These are phyloP conservation scores for Geopemphigus sp. DNA, from an alignment of 1,140 invertebrate species.

Conservation along the genomic window DNA sequence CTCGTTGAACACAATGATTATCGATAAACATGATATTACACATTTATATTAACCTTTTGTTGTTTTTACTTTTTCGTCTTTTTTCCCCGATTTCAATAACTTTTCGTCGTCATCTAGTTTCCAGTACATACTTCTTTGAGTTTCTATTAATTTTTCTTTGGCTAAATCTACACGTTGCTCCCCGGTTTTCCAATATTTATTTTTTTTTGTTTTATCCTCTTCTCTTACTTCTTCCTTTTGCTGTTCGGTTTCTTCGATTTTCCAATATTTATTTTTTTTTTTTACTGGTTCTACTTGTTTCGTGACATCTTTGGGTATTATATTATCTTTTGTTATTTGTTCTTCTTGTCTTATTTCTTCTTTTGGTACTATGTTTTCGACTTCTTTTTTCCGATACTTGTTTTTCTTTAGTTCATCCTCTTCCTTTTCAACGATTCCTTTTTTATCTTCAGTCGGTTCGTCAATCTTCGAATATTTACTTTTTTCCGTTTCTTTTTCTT, in stretches of 20 bases:
- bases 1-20: not conserved
- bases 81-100: slow-evolving; percentile 37
- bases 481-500: not conserved
- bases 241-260: slow-evolving; percentile 39
- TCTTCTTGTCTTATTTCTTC: slow-evolving; percentile 47
- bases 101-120: slow-evolving; percentile 44
- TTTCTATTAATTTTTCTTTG: slow-evolving; percentile 38
- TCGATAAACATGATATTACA: too few relatives aligned
- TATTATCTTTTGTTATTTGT: not conserved
- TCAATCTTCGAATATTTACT: slow-evolving; percentile 25
- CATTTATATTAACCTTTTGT: slow-evolving; percentile 6
- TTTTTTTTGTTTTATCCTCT: slow-evolving; percentile 46
- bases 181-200: slow-evolving; percentile 44
- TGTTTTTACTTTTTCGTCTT: not conserved
- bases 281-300: slow-evolving; percentile 50
- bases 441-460: not conserved
- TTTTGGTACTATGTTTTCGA: slow-evolving; percentile 15
- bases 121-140: slow-evolving; percentile 45
- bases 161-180: slow-evolving; percentile 27
- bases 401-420: slow-evolving; percentile 7
- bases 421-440: not conserved
- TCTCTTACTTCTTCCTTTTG: slow-evolving; percentile 49
- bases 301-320: slow-evolving; percentile 35
- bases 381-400: slow-evolving; percentile 22
- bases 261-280: slow-evolving; percentile 29